A percentile compares a stretch with the other conserved stretches of the same genome.
phyloP scores from a whole-genome alignment of 2,113 vertebrate species.

The Gasterosteus nipponicus region DNA sequence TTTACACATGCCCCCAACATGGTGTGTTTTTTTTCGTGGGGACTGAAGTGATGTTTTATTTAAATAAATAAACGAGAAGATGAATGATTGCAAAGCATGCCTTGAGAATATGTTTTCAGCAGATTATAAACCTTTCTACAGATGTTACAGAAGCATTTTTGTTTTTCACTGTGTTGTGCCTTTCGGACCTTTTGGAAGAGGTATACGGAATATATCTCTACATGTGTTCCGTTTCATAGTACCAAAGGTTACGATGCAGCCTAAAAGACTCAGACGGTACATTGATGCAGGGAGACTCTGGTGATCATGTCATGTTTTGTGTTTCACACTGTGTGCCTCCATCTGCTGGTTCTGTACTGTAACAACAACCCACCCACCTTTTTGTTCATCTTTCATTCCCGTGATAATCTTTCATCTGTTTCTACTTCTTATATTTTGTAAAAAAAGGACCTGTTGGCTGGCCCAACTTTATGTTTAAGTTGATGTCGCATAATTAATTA shows the following conservation, averaged over 20 bases:
- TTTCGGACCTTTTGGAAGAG: constrained; percentile 27
- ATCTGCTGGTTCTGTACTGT: constrained; percentile 65
- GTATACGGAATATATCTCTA: not conserved
- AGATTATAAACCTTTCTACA: not conserved
- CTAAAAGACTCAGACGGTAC: not conserved
- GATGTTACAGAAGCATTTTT: not conserved
- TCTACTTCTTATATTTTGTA: constrained; percentile 42
- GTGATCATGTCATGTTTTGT: not conserved
- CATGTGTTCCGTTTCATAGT: not conserved
- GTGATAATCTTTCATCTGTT: not conserved
- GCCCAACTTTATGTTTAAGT: constrained; percentile 57
- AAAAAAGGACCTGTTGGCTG: constrained; percentile 63
- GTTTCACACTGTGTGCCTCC: constrained; percentile 63
- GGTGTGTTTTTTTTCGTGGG: constrained; percentile 21
- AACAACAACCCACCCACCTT: constrained; percentile 31
- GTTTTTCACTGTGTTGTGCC: constrained; percentile 46
- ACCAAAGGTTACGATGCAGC: not conserved
- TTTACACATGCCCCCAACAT: not conserved
- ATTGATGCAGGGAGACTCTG: not conserved
- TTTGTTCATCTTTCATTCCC: constrained; percentile 8
- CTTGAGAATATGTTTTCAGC: constrained; percentile 19
- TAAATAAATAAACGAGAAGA: constrained; percentile 56
- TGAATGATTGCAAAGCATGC: constrained; percentile 33
- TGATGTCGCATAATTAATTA: constrained; percentile 62
- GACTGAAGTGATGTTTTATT: constrained; percentile 58